Conservation (phyloP, 2,888 invertebrate genomes). For the Coronaproctus castanopsis region DNA sequence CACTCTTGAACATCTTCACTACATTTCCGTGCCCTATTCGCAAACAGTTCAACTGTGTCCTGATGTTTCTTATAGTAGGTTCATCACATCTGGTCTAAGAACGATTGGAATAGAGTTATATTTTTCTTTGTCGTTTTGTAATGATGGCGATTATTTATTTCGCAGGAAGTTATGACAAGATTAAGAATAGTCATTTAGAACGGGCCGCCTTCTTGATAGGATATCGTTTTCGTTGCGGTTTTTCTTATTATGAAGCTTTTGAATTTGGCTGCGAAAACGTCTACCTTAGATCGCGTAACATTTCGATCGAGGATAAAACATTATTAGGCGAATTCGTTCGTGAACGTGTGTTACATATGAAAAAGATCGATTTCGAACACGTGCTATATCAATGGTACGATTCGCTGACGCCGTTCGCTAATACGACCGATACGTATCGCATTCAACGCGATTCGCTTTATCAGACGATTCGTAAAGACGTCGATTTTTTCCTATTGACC, state of each 20-base stretch:
- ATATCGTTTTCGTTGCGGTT: constrained; percentile 41
- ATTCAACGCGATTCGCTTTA: not conserved
- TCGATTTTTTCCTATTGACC: not conserved
- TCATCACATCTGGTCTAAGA: no score
- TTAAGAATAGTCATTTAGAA: constrained; percentile 34
- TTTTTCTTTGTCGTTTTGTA: no score
- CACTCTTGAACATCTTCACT: not conserved
- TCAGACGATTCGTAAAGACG: not conserved
- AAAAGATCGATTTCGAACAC: not conserved
- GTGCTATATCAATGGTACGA: not conserved
- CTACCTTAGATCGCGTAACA: constrained; percentile 37
- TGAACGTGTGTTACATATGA: not conserved
- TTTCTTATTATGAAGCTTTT: constrained; percentile 32
- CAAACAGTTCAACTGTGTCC: no score
- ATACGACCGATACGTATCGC: not conserved
- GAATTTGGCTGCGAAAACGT: constrained; percentile 39
- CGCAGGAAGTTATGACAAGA: not conserved
- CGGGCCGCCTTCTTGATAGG: constrained; percentile 41
- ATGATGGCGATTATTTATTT: no score
- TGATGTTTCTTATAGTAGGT: no score
- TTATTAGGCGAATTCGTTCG: no score
- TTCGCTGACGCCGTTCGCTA: not conserved
- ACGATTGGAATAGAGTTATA: no score
- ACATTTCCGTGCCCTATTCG: not conserved
- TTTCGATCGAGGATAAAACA: constrained; percentile 27